Evolutionary conservation across 2,797 vertebrate species (phyloP), one percentile per base, ranked within the genome.

Genomic region (Knipowitschia caucasica): DNA sequence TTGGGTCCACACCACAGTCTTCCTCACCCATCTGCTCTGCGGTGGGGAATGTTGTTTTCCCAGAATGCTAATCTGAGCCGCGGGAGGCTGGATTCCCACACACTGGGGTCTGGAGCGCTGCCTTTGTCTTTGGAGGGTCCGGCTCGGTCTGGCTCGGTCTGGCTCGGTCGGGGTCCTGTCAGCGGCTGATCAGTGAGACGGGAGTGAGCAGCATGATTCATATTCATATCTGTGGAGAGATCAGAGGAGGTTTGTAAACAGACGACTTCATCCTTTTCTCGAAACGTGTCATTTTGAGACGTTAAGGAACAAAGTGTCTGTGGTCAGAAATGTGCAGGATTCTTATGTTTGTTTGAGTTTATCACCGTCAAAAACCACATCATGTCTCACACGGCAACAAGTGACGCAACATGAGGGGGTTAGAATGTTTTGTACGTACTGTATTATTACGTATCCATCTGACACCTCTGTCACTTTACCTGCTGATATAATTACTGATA

Each of bases 1-100:
- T 21, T 59, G 56, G 62, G 71, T 34, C 53, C 29, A 44, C 58
- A 63, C 55, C 64, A 63, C 78, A 67, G 25, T 73, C 69, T 58
- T 77, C 62, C 57, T 62, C 76, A 82, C 83, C 81, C 66, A 73
- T 84, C 84, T 81, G 74, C 58, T 83, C 73, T 59, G 69, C 56
- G 59, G 69, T 68, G 80, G 83, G 82, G 85, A 73, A 66, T 80
- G 77, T 82, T 83, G 80, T 88, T 86, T 88, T 88, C 81, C 78
- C 85, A 86, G 82, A 87, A 89, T 88, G 82, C 64, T 83, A 89
- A 84, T 85, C 71, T 76, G 75, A 71, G 45, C 76, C 21, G 1
- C 39, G 71, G 80, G 78, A 25, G 80, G 69, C 61, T 72, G 71
- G 49, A 75, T 88, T 89, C 88, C 82, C 88, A 88, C 85, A 87